These are phyloP conservation scores for Nipponia nippon DNA, from an alignment of 2,113 vertebrate species.

Conservation along the genomic window DNA sequence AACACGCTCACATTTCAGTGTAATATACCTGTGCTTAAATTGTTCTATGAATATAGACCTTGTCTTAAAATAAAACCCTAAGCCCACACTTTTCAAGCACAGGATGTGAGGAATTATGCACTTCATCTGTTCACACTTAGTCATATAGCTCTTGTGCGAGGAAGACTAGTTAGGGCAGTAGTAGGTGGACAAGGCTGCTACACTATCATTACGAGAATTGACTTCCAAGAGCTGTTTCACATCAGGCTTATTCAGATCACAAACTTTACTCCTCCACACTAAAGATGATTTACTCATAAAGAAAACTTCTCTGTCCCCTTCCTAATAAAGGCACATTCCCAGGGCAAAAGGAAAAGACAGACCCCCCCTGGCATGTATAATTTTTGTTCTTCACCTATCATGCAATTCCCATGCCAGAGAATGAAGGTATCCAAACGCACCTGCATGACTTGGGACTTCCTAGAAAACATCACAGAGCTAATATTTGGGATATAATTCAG, in stretches of 20 bases:
- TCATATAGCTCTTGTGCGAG: not conserved
- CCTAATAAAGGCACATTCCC: not conserved
- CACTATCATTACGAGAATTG: not conserved
- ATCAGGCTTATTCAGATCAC: not conserved
- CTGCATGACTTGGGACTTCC: not conserved
- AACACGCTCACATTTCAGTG: not conserved
- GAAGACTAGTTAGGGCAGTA: not conserved
- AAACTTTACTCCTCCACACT: not conserved
- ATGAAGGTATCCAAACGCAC: not conserved
- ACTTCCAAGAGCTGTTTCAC: not conserved
- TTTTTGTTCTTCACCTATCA: not conserved
- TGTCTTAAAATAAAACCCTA: not conserved
- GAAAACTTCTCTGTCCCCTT: not conserved
- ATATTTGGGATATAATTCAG: not conserved
- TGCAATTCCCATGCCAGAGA: not conserved
- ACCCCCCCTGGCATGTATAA: fast-evolving
- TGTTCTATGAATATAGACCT: not conserved
- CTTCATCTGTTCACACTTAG: not conserved
- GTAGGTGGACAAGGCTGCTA: not conserved
- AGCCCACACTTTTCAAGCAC: not conserved
- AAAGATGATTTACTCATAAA: not conserved
- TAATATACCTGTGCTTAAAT: not conserved
- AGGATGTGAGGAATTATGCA: not conserved
- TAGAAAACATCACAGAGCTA: not conserved
- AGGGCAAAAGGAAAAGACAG: not conserved